These are phyloP conservation scores for Cenopis cana DNA, from an alignment of 2,888 invertebrate species.

Conservation along the genomic window DNA sequence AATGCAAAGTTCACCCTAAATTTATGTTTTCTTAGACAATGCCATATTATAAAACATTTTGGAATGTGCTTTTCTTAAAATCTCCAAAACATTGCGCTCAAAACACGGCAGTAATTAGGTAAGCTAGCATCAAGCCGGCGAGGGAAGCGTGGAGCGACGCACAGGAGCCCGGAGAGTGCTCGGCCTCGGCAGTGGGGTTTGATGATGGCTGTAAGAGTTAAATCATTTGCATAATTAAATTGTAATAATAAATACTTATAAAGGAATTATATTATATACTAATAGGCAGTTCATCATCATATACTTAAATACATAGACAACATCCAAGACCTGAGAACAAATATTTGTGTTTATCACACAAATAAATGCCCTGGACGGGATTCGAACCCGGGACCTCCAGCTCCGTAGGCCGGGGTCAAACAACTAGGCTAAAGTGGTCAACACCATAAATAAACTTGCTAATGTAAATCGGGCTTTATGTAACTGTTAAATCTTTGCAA, in stretches of 20 bases:
- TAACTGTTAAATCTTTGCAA: too few species aligned
- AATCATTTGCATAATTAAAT: neutral
- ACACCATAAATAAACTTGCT: too few species aligned
- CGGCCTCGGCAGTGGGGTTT: constrained; percentile 12
- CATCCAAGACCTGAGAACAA: too few species aligned
- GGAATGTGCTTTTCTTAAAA: constrained; percentile 20
- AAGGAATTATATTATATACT: too few species aligned
- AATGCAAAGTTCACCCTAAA: too few species aligned
- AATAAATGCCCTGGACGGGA: neutral
- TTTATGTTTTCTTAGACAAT: too few species aligned
- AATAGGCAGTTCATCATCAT: too few species aligned
- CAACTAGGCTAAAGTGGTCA: too few species aligned
- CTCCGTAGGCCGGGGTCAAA: neutral
- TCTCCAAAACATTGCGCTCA: neutral
- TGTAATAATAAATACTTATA: too few species aligned
- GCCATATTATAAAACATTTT: neutral
- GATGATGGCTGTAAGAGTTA: constrained; percentile 12
- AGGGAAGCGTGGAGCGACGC: constrained; percentile 11
- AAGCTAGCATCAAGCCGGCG: constrained; percentile 11
- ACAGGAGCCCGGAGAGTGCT: constrained; percentile 5
- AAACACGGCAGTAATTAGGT: constrained; percentile 1
- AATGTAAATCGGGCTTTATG: too few species aligned
- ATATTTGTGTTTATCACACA: too few species aligned
- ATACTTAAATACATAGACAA: too few species aligned
- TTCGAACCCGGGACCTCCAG: neutral